phyloP scores from a whole-genome alignment of 2,113 vertebrate species.

The Campylorhamphus procurvoides region DNA sequence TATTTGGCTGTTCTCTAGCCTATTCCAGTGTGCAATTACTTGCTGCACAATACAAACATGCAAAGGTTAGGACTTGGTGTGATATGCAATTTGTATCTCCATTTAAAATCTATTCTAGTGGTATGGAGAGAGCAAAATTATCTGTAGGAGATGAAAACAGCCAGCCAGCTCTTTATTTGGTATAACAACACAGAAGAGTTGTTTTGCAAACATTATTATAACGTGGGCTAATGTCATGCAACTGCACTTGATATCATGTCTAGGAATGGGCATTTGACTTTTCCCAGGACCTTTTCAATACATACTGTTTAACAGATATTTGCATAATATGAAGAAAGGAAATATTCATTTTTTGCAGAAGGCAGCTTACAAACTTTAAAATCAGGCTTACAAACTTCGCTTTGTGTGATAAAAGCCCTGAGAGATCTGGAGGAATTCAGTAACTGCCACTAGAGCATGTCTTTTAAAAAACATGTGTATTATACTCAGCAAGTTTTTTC shows the following conservation, averaged over 20 bases:
- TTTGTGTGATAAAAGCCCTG: neutral
- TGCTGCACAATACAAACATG: neutral
- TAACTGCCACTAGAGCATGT: neutral
- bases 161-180: conserved; percentile 15
- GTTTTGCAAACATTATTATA: conserved; percentile 49
- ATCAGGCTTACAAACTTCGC: neutral
- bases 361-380: neutral
- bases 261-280: neutral
- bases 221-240: neutral
- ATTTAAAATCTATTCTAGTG: neutral
- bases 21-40: neutral
- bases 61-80: neutral
- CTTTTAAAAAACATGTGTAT: neutral
- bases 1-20: neutral
- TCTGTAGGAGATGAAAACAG: neutral
- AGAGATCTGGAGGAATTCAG: neutral
- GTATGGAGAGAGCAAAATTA: neutral
- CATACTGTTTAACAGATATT: neutral
- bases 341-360: neutral
- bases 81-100: neutral
- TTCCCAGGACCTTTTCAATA: neutral
- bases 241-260: neutral
- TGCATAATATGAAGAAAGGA: neutral
- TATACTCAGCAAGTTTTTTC: neutral
- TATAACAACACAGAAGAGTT: conserved; percentile 14